Conservation (phyloP, 2,797 vertebrate species). For the Enteromius thamalakanensis region DNA sequence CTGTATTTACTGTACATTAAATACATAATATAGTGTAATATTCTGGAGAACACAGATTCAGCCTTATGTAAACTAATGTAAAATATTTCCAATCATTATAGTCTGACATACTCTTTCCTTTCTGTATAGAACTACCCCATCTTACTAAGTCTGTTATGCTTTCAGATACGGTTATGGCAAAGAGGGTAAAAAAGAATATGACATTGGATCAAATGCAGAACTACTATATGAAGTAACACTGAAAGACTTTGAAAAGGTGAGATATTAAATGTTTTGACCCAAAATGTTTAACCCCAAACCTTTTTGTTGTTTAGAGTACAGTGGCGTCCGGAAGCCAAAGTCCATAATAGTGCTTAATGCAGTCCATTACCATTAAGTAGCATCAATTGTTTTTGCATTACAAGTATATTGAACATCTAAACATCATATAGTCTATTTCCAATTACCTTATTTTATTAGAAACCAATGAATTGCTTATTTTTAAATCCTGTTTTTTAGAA, state of each 20-base stretch:
- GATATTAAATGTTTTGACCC: neutral
- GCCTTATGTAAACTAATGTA: neutral
- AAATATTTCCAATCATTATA: conserved; percentile 7
- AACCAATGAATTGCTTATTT: neutral
- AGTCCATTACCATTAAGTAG: neutral
- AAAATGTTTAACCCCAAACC: neutral
- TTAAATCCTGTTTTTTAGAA: neutral
- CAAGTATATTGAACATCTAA: neutral
- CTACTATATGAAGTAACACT: conserved; percentile 91
- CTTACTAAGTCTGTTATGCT: conserved; percentile 12
- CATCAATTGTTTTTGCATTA: neutral
- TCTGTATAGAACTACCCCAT: neutral
- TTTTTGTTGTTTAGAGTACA: neutral
- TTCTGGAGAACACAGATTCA: neutral
- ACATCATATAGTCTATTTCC: neutral
- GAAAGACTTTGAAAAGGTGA: conserved; percentile 92
- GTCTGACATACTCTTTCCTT: neutral
- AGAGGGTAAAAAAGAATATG: conserved; percentile 85
- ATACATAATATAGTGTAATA: neutral
- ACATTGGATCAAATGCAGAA: conserved; percentile 87
- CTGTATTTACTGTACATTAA: neutral
- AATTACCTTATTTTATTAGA: neutral
- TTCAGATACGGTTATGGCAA: conserved; percentile 91
- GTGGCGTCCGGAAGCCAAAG: neutral
- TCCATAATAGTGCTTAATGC: neutral